Evolutionary conservation across 2,797 vertebrate genomes (phyloP), one percentile per base, ranked within the genome.

Genomic region (Graptemys geographica): DNA sequence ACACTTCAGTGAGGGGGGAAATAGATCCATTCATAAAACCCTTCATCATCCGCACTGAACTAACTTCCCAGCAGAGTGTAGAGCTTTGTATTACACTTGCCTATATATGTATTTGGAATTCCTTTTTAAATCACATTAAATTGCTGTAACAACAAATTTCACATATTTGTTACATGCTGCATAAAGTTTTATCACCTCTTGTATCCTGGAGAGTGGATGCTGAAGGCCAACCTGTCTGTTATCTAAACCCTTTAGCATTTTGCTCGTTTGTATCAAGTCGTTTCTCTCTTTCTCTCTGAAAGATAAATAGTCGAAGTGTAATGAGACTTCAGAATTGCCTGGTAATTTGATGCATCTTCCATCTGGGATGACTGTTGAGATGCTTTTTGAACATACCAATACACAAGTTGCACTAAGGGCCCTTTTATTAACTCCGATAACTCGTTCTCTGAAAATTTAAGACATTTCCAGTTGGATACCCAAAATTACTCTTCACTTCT

Each of bases 171-270:
- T 82, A 86, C 81, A 12, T 87, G 72, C 80, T 85, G 9, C 6
- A 0, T 80, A 65, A 88, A 1, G 3, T 10, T 87, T 18, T 90
- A 74, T 83, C 79, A 90, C 47, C 69, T 96, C 31, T 57, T 90
- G 47, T 88, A 78, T 93, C 88, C 87, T 74, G 88, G 33, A 53
- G n/a, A 44, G 51, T 83, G 84, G 90, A 55, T 93, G 81, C 81
- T 95, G 81, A 69, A 89, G 81, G 90, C 51, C 69, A 91, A 2
- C 59, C 78, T 72, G 59, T 51, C 59, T 4, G 4, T 59, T 18
- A 86, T 10, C n/a, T 25, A 83, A 90, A 0, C 74, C n/a, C 94
- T 27, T 74, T 12, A 44, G 57, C 44, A 8, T 19, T 89, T 93
- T 79, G 74, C 87, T 44, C 2, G 27, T 41, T 44, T 86, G 79